phyloP scores from a whole-genome alignment of 2,113 vertebrate genomes.

The Synodontis membranacea region DNA sequence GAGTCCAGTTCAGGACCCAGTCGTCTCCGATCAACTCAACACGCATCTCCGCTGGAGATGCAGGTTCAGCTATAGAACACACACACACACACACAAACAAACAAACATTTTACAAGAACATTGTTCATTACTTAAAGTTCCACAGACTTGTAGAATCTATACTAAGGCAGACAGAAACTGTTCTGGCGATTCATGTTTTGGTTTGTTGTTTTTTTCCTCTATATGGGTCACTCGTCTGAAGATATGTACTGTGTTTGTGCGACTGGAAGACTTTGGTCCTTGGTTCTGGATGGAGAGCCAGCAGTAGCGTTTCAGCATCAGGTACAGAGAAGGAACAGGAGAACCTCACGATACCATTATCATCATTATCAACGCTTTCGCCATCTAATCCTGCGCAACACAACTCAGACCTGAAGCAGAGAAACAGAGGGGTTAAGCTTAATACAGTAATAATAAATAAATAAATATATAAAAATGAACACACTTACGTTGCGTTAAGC shows the following conservation, averaged over 20 bases:
- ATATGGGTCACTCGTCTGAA: background rate
- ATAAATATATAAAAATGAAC: too few relatives aligned
- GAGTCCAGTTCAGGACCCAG: background rate
- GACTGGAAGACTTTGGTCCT: slow-evolving; percentile 1
- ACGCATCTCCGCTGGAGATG: background rate
- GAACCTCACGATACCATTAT: background rate
- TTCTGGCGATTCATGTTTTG: too few relatives aligned
- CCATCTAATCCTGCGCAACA: background rate
- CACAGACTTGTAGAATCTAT: background rate
- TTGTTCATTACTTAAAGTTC: too few relatives aligned
- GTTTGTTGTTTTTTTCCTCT: background rate
- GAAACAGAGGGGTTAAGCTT: background rate
- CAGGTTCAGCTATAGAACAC: background rate
- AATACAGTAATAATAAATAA: too few relatives aligned
- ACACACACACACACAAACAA: background rate
- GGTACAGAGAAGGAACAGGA: background rate
- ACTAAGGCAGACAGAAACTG: too few relatives aligned
- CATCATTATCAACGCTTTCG: background rate
- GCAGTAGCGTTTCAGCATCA: background rate
- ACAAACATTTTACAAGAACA: background rate
- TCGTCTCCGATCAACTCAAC: background rate
- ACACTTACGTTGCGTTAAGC: background rate
- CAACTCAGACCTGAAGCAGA: background rate
- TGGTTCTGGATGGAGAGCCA: background rate
- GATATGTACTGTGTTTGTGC: background rate